phyloP scores from a whole-genome alignment of 2,113 vertebrate species.

The Haplochromis burtoni region DNA sequence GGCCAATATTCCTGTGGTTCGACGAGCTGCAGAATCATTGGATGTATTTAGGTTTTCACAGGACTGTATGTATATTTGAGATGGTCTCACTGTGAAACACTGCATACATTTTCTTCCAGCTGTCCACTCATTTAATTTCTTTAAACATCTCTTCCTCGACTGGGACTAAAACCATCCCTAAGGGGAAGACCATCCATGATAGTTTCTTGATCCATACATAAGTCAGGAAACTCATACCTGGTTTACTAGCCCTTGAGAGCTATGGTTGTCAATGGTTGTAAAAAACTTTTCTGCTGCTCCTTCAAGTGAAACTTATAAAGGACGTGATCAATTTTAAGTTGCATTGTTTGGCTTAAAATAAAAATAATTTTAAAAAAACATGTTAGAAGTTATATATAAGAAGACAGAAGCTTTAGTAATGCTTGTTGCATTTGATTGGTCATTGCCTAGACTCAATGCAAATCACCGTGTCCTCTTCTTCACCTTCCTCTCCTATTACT shows the following conservation, averaged over 20 bases:
- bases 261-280: background rate
- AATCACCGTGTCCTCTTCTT: conserved; percentile 17
- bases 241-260: background rate
- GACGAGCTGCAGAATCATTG: background rate
- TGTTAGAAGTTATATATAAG: background rate
- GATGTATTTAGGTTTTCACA: background rate
- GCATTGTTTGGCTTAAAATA: background rate
- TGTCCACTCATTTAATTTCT: background rate
- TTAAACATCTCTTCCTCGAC: background rate
- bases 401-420: background rate
- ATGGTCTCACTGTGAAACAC: background rate
- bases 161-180: background rate
- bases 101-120: background rate
- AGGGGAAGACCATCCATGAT: background rate
- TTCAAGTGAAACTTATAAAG: background rate
- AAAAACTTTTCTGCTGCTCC: background rate
- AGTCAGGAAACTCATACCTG: background rate
- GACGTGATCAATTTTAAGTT: background rate
- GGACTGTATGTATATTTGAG: background rate
- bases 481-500: conserved; percentile 19
- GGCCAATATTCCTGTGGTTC: background rate
- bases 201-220: background rate
- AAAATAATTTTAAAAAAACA: background rate
- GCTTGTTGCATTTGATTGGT: background rate
- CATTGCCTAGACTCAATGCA: background rate